phyloP scores from a whole-genome alignment of 2,797 vertebrate genomes.

The Platalea minor region DNA sequence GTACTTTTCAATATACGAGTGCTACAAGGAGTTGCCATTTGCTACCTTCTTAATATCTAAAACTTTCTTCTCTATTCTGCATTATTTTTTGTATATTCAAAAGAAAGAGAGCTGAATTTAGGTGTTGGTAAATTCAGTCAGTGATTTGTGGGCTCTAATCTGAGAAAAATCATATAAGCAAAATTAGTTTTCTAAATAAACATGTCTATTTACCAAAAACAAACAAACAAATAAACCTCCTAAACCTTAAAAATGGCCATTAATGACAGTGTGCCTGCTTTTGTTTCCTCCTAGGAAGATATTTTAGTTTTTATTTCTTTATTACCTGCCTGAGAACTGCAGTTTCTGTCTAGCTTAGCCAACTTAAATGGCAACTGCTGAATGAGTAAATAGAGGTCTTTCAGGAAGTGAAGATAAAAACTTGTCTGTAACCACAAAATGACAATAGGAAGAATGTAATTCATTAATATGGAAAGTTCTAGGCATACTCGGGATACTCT shows the following conservation, averaged over 20 bases:
- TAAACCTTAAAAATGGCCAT: background rate
- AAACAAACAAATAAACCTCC: background rate
- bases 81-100: background rate
- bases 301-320: background rate
- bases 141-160: background rate
- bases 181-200: background rate
- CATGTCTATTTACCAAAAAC: accelerated
- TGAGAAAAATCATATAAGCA: background rate
- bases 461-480: background rate
- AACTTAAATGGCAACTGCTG: background rate
- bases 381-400: background rate
- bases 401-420: background rate
- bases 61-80: background rate
- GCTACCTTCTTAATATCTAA: background rate
- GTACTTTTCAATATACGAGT: background rate
- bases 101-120: background rate
- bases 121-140: background rate
- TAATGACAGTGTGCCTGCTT: background rate
- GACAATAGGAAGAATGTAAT: background rate
- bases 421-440: background rate
- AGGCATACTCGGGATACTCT: background rate
- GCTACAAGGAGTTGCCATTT: background rate
- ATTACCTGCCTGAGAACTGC: background rate
- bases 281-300: background rate
- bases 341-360: background rate